phyloP scores from a whole-genome alignment of 2,113 vertebrate genomes.

The Noturus placidus region DNA sequence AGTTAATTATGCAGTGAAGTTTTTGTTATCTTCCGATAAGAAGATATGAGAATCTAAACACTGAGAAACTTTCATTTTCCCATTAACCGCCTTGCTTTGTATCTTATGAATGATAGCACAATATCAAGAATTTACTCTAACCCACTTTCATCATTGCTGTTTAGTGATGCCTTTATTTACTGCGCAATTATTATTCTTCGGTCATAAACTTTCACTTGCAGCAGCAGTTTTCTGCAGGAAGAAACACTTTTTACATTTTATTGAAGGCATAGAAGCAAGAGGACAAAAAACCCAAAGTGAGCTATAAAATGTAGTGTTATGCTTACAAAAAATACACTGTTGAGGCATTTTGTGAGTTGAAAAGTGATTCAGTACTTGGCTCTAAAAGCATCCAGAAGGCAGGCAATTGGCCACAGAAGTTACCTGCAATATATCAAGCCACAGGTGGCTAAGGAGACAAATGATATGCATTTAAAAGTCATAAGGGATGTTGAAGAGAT shows the following conservation, averaged over 20 bases:
- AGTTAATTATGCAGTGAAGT: constrained; percentile 59
- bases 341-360: constrained; percentile 46
- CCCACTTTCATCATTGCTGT: constrained; percentile 32
- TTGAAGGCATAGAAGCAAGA: constrained; percentile 37
- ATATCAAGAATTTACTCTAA: constrained; percentile 64
- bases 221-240: constrained; percentile 3
- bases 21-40: constrained; percentile 62
- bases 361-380: constrained; percentile 54
- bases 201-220: constrained; percentile 26
- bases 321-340: constrained; percentile 31
- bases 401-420: constrained; percentile 38
- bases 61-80: constrained; percentile 62
- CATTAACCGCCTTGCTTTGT: constrained; percentile 61
- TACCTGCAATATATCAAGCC: constrained; percentile 46
- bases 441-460: constrained; percentile 53
- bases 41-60: constrained; percentile 59
- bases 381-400: constrained; percentile 50
- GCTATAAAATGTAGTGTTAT: constrained; percentile 6
- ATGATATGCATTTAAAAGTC: constrained; percentile 54
- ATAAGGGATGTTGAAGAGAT: constrained; percentile 19
- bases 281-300: neutral
- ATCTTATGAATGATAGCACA: constrained; percentile 56
- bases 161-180: constrained; percentile 55
- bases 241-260: constrained; percentile 9
- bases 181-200: constrained; percentile 55